Evolutionary conservation across 2,888 invertebrate genomes (phyloP).

Genomic region (Cryptosula pallasiana): DNA sequence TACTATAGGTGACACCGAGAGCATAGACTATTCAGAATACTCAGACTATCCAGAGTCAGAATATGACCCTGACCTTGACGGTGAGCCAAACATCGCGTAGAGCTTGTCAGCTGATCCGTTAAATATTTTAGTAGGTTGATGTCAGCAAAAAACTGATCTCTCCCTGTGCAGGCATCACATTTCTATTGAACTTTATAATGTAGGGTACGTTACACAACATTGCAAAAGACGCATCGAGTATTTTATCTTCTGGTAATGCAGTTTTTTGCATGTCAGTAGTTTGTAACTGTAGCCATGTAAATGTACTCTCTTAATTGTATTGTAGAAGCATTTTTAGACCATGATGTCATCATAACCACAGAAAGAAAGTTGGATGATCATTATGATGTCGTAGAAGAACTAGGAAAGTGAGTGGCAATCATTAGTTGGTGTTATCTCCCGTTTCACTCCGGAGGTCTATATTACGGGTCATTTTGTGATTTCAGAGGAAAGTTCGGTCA

Average conservation of each 20-base stretch:
- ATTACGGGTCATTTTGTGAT: background rate
- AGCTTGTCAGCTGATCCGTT: no score
- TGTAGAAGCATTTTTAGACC: slow-evolving; percentile 18
- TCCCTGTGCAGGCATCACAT: no score
- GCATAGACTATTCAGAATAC: slow-evolving; percentile 16
- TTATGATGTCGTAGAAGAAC: slow-evolving; percentile 81
- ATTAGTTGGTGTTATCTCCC: background rate
- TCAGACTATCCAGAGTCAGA: slow-evolving; percentile 24
- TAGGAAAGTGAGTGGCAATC: slow-evolving; percentile 72
- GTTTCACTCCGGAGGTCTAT: no score
- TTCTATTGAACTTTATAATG: no score
- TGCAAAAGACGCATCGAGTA: no score
- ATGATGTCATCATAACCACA: slow-evolving; percentile 71
- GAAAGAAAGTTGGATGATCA: slow-evolving; percentile 77
- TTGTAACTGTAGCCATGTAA: background rate
- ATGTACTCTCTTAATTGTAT: background rate
- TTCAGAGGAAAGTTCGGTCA: slow-evolving; percentile 58
- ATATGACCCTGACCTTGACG: slow-evolving; percentile 25
- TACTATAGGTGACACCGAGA: slow-evolving; percentile 10
- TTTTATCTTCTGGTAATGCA: background rate
- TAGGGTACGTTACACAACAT: no score
- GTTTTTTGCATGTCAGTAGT: background rate
- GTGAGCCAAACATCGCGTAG: no score
- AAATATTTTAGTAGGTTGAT: no score
- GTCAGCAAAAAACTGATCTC: no score